Base-by-base conservation (phyloP, 2,113 vertebrate species). In the Anguilla japonica region DNA sequence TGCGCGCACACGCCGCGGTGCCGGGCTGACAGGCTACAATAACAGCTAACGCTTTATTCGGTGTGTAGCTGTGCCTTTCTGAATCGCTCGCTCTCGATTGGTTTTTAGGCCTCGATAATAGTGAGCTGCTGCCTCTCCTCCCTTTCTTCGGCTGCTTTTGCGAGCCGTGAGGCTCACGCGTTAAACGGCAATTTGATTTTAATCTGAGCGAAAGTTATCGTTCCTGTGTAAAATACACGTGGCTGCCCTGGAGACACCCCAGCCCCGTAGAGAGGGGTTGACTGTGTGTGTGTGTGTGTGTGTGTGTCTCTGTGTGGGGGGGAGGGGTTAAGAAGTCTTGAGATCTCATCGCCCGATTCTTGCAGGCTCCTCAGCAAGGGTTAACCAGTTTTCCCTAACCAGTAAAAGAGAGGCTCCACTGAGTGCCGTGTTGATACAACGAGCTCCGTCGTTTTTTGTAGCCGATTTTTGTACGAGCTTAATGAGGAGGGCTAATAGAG, bases 401-500 rank as follows among this genome's bases (percentile, higher is more conserved):
- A 87, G 86, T 85, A 82, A 82, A 87, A 34, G 79, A 89, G 50
- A 67, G 71, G 60, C 88, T 83, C 84, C 40, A 50, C 63, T 75
- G 81, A 84, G 87, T 84, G 83, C 83, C 87, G 83, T 84, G 88
- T 86, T 86, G 85, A 86, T 90, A 92, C 89, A 89, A 88, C 91
- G 90, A 89, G 89, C 81, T 83, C 89, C 89, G 91, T 92, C 93
- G 91, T 91, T 34, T 91, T 91, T 91, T 91, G 90, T 91, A 92
- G 91, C 90, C 93, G 93, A 93, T 92, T 89, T 90, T 92, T 93
- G 91, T 94, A 93, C 93, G 89, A 50, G 71, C 11, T 86, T 87
- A n/a, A n/a, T n/a, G 91, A 89, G 81, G 88, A 89, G 86, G 90
- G 88, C 92, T 87, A 92, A 95, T 94, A 93, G 88, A 86, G 90